Conservation (phyloP, 2,888 invertebrate species). For the Caenorhabditis virilis region DNA sequence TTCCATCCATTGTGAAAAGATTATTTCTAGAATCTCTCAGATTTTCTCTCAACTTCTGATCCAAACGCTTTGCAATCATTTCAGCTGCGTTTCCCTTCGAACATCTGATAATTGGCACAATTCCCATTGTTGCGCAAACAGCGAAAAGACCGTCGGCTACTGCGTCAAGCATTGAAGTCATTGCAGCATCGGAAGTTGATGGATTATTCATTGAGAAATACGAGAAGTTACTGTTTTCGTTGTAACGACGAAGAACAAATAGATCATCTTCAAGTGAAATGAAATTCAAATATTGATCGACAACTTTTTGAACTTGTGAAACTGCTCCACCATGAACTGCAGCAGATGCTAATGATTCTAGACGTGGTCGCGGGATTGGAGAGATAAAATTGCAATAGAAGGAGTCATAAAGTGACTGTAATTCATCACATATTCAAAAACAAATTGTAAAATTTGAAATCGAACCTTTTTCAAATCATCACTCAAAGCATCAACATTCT, state of each 20-base stretch:
- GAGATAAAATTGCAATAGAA: slow-evolving; percentile 95
- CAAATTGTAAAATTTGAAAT: no score
- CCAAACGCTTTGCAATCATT: slow-evolving; percentile 90
- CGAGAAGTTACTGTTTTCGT: slow-evolving; percentile 86
- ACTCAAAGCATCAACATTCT: slow-evolving; percentile 90
- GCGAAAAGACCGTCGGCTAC: slow-evolving; percentile 96
- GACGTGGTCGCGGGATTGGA: slow-evolving; percentile 78
- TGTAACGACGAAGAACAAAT: slow-evolving; percentile 81
- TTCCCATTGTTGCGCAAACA: slow-evolving; percentile 93
- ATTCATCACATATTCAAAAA: no score
- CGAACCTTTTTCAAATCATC: slow-evolving; percentile 72
- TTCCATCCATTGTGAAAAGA: slow-evolving; percentile 78
- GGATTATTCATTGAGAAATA: slow-evolving; percentile 73
- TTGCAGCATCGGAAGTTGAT: slow-evolving; percentile 79
- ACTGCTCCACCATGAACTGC: slow-evolving; percentile 88
- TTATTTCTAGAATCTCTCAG: slow-evolving; percentile 94
- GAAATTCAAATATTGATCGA: slow-evolving; percentile 97
- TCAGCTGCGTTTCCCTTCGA: slow-evolving; percentile 96
- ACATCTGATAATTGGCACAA: slow-evolving; percentile 87
- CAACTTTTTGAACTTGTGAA: slow-evolving; percentile 82
- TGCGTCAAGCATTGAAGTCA: slow-evolving; percentile 88
- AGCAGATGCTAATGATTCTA: slow-evolving; percentile 91
- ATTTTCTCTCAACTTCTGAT: slow-evolving; percentile 94
- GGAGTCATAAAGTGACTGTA: slow-evolving; percentile 85
- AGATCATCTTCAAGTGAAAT: slow-evolving; percentile 96